Percentiles rank a stretch among this genome's conserved stretches.
These are phyloP conservation scores for Cygnus atratus DNA, from an alignment of 2,113 vertebrate genomes.

Conservation along the genomic window DNA sequence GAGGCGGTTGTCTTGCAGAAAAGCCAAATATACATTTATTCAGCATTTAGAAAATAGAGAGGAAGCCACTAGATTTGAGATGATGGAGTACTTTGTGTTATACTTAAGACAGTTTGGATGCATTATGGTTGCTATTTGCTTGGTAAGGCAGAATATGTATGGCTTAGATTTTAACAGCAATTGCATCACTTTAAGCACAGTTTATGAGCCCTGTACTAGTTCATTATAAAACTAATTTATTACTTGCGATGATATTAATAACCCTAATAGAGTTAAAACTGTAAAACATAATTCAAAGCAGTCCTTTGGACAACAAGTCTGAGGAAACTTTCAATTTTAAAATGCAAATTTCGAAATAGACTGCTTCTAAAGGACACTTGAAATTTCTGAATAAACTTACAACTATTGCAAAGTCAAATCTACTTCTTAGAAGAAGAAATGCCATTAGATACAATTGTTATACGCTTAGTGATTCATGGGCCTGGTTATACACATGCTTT, in stretches of 20 bases:
- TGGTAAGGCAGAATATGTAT: not conserved
- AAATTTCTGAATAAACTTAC: constrained; percentile 39
- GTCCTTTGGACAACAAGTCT: constrained; percentile 25
- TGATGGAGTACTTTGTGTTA: not conserved
- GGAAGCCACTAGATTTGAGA: not conserved
- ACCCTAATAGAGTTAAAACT: constrained; percentile 59
- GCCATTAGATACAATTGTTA: constrained; percentile 68
- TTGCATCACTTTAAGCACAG: constrained; percentile 69
- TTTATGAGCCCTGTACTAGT: constrained; percentile 63
- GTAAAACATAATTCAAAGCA: constrained; percentile 59
- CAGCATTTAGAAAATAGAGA: not conserved
- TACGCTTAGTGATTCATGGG: constrained; percentile 76
- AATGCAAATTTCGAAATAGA: not conserved
- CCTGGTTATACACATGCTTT: constrained; percentile 71
- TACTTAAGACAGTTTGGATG: not conserved
- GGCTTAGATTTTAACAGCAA: constrained; percentile 46
- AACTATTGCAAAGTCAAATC: constrained; percentile 58
- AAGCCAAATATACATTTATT: not conserved
- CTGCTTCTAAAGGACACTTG: not conserved
- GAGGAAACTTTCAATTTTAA: constrained; percentile 47
- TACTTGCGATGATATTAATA: constrained; percentile 65
- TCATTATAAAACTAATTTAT: constrained; percentile 65
- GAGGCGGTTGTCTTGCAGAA: not conserved
- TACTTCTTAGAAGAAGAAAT: constrained; percentile 62
- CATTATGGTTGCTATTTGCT: not conserved